A percentile compares a stretch with the other conserved stretches of the same genome.
Evolutionary conservation across 2,888 invertebrate species (phyloP).

Genomic region (Rapana venosa): DNA sequence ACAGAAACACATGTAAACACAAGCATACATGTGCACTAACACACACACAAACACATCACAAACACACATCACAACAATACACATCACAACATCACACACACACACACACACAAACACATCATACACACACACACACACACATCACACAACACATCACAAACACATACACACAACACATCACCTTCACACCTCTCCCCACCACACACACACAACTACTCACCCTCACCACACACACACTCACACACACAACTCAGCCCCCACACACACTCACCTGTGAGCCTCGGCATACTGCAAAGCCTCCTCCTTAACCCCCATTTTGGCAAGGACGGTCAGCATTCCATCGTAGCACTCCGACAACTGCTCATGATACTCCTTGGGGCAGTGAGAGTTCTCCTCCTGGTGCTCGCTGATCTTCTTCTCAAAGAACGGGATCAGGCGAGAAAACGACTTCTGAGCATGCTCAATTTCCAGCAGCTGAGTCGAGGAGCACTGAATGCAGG

Average conservation of each 20-base stretch:
- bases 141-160: no score
- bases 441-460: constrained; percentile 67
- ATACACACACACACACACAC: no score
- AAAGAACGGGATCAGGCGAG: constrained; percentile 59
- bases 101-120: no score
- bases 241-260: not conserved
- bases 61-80: no score
- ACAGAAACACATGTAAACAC: not conserved
- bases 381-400: constrained; percentile 68
- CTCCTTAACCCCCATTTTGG: constrained; percentile 68
- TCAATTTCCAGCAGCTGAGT: constrained; percentile 71
- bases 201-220: not conserved
- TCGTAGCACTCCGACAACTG: constrained; percentile 71
- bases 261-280: constrained; percentile 49
- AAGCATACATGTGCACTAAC: not conserved
- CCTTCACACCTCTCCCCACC: not conserved
- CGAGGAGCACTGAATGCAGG: constrained; percentile 71
- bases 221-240: not conserved
- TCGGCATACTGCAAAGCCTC: constrained; percentile 73
- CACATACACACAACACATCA: no score
- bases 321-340: constrained; percentile 70
- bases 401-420: constrained; percentile 68
- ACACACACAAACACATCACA: not conserved
- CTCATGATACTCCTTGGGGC: constrained; percentile 64
- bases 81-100: no score